Percentiles rank a stretch among this genome's conserved stretches.
These are phyloP conservation scores for Orthonevra nobilis DNA, from an alignment of 2,888 invertebrate species.

Conservation along the genomic window DNA sequence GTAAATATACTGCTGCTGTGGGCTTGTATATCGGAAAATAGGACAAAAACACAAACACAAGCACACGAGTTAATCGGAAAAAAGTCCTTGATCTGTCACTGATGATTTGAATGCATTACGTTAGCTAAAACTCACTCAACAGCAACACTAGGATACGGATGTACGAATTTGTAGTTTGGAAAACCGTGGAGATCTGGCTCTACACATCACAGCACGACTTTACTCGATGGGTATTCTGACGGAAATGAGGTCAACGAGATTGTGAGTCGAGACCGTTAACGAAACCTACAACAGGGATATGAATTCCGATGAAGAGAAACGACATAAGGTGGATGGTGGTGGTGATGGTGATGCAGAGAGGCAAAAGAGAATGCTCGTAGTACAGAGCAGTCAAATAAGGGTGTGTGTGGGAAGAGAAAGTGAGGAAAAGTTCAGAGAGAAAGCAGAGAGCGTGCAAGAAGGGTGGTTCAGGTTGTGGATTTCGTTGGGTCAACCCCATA, in stretches of 20 bases:
- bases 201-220: constrained; percentile 32
- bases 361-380: constrained; percentile 37
- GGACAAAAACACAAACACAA: constrained; percentile 49
- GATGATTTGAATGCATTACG: constrained; percentile 10
- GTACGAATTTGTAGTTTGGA: constrained; percentile 20
- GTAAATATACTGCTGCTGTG: constrained; percentile 25
- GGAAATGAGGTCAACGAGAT: constrained; percentile 70
- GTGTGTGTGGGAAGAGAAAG: not conserved
- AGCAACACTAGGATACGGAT: constrained; percentile 18
- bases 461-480: not conserved
- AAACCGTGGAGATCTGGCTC: constrained; percentile 9
- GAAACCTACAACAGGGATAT: constrained; percentile 36
- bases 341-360: not conserved
- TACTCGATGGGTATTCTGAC: constrained; percentile 57
- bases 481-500: constrained; percentile 9
- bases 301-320: constrained; percentile 38
- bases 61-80: constrained; percentile 31
- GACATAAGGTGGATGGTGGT: constrained; percentile 23
- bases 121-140: constrained; percentile 23
- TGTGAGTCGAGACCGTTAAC: constrained; percentile 46
- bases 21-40: constrained; percentile 13
- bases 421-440: not conserved
- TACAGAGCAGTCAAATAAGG: constrained; percentile 21
- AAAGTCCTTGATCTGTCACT: constrained; percentile 62
- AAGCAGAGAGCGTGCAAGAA: not conserved